A percentile compares a stretch with the other conserved stretches of the same genome.
phyloP scores from a whole-genome alignment of 2,797 vertebrate genomes.

The Mus spretus region DNA sequence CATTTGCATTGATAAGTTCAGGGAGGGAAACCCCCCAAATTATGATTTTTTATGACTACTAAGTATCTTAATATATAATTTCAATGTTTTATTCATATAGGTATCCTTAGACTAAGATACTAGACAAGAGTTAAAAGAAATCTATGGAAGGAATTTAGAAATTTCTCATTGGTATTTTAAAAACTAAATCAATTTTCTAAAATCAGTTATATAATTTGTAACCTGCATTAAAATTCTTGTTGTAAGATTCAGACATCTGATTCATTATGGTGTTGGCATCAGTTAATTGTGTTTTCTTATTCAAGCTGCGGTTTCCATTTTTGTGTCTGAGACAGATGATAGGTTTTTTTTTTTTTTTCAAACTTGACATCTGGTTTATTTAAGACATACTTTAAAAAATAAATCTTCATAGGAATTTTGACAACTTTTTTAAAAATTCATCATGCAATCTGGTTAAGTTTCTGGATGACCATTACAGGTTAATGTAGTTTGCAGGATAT shows the following conservation, averaged over 20 bases:
- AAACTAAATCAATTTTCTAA: not conserved
- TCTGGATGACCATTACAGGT: not conserved
- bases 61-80: not conserved
- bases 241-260: not conserved
- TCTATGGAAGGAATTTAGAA: not conserved
- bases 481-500: not conserved
- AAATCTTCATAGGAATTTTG: not conserved
- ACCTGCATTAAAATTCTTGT: not conserved
- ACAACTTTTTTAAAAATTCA: not conserved
- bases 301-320: conserved; percentile 27
- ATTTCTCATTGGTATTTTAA: not conserved
- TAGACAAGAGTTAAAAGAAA: not conserved
- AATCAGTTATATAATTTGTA: not conserved
- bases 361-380: not conserved
- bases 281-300: not conserved
- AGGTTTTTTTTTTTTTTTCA: no score
- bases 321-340: not conserved
- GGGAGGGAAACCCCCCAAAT: not conserved
- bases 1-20: not conserved
- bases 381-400: not conserved
- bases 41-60: not conserved
- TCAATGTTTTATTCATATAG: not conserved
- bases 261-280: not conserved
- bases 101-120: not conserved
- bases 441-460: not conserved